Percentiles rank a stretch among this genome's conserved stretches.
Conservation (phyloP, 2,888 invertebrate species). For the Catonia carolina region DNA sequence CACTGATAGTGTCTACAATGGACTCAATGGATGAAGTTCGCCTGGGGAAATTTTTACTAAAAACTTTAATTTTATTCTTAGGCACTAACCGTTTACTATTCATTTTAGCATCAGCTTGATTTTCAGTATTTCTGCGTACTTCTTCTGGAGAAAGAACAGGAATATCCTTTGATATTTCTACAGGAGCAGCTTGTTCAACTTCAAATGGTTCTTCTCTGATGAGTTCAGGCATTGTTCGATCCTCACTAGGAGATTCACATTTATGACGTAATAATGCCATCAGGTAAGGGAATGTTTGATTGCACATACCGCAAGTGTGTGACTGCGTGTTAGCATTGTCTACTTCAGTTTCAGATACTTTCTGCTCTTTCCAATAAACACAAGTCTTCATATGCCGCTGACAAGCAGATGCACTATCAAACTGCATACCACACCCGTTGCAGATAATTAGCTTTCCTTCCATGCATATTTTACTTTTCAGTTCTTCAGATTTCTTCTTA, state of each 20-base stretch:
- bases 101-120: not conserved
- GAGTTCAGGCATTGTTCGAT: slow-evolving; percentile 21
- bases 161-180: slow-evolving; percentile 16
- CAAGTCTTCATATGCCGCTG: slow-evolving; percentile 25
- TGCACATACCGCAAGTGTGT: slow-evolving; percentile 14
- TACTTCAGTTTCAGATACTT: not conserved
- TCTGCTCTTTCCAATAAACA: slow-evolving; percentile 23
- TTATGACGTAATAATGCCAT: slow-evolving; percentile 15
- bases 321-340: not conserved
- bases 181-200: not conserved
- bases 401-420: slow-evolving; percentile 21
- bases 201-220: slow-evolving; percentile 16
- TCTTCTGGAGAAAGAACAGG: slow-evolving; percentile 23
- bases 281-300: slow-evolving; percentile 13
- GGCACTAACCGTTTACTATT: too few species aligned
- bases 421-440: slow-evolving; percentile 24
- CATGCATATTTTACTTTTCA: not conserved
- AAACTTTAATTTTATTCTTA: not conserved
- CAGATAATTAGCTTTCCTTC: slow-evolving; percentile 20
- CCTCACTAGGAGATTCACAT: slow-evolving; percentile 10
- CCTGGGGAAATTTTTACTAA: not conserved
- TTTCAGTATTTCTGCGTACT: not conserved
- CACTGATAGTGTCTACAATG: not conserved
- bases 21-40: too few species aligned
- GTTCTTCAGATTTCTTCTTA: slow-evolving; percentile 1